Conservation (phyloP, 2,888 invertebrate genomes). For the Frankliniella fusca region DNA sequence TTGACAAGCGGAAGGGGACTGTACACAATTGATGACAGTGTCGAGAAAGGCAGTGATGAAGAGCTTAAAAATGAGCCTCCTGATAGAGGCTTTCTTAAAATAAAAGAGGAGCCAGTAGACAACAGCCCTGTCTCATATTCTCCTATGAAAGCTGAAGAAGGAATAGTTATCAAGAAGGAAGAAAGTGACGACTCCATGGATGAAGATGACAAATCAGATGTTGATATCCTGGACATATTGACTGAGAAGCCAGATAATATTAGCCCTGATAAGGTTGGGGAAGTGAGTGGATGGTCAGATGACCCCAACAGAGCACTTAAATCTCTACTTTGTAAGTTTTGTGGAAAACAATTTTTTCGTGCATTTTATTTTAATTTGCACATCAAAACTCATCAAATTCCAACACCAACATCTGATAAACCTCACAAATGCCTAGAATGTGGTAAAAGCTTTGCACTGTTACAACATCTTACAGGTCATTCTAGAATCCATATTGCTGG, state of each 20-base stretch:
- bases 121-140: neutral
- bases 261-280: neutral
- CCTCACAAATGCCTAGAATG: constrained; percentile 11
- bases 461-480: neutral
- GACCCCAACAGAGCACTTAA: neutral
- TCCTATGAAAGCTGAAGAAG: neutral
- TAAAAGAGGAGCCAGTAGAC: neutral
- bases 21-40: neutral
- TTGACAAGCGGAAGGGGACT: neutral
- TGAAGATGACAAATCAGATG: neutral
- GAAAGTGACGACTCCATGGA: neutral
- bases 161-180: neutral
- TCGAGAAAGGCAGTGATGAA: neutral
- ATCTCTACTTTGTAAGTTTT: neutral
- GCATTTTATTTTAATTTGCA: constrained; percentile 1
- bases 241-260: neutral
- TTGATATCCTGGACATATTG: neutral
- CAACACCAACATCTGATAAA: neutral
- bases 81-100: neutral
- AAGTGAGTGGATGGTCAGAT: neutral
- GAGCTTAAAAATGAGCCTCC: neutral
- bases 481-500: constrained; percentile 2
- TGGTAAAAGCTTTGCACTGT: neutral
- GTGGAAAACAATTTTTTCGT: neutral
- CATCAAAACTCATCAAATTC: neutral